Conservation (phyloP, 2,113 vertebrate species). For the Polypterus bichir region DNA sequence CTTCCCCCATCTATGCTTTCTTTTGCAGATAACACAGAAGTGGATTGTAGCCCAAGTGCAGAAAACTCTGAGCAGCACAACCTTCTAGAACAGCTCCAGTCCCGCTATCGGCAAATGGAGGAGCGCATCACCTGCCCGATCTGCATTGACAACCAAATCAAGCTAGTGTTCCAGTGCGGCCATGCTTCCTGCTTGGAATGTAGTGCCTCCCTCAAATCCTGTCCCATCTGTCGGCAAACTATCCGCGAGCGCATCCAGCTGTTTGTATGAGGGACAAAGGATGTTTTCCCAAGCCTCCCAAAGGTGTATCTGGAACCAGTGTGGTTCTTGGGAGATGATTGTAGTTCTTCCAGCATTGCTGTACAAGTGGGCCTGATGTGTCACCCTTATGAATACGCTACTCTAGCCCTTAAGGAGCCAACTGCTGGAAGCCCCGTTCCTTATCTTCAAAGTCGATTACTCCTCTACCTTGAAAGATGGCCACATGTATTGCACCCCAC, state of each 20-base stretch:
- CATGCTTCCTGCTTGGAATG: constrained; percentile 91
- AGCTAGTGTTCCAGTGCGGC: constrained; percentile 93
- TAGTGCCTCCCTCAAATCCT: constrained; percentile 74
- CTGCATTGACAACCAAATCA: constrained; percentile 96
- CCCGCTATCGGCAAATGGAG: constrained; percentile 93
- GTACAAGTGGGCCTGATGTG: too few relatives aligned
- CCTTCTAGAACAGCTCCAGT: constrained; percentile 94
- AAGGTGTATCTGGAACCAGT: not conserved
- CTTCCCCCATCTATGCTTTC: not conserved
- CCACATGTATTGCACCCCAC: too few relatives aligned
- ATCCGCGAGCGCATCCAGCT: constrained; percentile 88
- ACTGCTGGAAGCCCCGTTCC: too few relatives aligned
- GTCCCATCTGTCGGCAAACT: constrained; percentile 90
- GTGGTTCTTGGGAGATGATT: too few relatives aligned
- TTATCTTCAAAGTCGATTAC: too few relatives aligned
- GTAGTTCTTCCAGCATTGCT: too few relatives aligned
- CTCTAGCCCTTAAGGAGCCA: too few relatives aligned
- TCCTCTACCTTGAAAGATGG: too few relatives aligned
- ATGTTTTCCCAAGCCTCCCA: not conserved
- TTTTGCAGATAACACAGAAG: constrained; percentile 77
- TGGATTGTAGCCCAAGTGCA: constrained; percentile 58
- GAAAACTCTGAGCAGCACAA: constrained; percentile 74
- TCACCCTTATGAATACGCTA: too few relatives aligned
- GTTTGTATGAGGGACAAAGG: constrained; percentile 60
- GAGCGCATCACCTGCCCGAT: constrained; percentile 97